These are phyloP conservation scores for Erithacus rubecula DNA, from an alignment of 2,797 vertebrate genomes.

Conservation along the genomic window DNA sequence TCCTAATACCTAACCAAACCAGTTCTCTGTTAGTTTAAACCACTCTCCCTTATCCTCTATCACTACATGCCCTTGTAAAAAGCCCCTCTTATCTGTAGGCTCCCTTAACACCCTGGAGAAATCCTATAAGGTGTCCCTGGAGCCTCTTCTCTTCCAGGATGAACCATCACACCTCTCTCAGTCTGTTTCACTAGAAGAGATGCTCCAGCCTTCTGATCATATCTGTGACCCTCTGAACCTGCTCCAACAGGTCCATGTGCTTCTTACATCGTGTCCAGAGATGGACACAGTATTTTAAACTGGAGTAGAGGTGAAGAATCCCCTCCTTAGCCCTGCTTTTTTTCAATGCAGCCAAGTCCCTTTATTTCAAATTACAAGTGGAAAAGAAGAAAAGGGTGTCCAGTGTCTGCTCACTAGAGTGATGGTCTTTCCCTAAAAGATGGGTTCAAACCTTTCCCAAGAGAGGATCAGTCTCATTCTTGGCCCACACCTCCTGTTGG, in stretches of 20 bases:
- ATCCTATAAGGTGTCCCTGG: too few species aligned
- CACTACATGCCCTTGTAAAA: neutral
- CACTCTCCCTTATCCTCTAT: neutral
- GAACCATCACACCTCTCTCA: neutral
- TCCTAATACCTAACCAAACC: neutral
- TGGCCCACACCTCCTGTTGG: neutral
- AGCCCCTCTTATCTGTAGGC: fast-evolving
- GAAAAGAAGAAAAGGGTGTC: neutral
- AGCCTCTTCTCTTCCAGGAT: neutral
- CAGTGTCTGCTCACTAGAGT: neutral
- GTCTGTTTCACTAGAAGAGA: neutral
- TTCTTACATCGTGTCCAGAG: neutral
- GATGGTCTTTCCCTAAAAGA: neutral
- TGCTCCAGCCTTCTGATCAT: neutral
- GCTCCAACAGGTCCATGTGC: neutral
- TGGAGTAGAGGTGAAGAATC: neutral
- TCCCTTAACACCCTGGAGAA: neutral
- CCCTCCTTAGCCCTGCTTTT: too few species aligned
- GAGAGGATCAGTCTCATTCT: neutral
- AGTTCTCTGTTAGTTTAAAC: neutral
- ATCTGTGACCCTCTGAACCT: neutral
- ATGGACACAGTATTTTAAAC: neutral
- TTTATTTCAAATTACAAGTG: neutral
- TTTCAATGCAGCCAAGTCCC: neutral
- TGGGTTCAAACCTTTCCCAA: neutral